A percentile compares a stretch with the other conserved stretches of the same genome.
Evolutionary conservation across 2,113 vertebrate species (phyloP).

Genomic region (Petroica traversi): DNA sequence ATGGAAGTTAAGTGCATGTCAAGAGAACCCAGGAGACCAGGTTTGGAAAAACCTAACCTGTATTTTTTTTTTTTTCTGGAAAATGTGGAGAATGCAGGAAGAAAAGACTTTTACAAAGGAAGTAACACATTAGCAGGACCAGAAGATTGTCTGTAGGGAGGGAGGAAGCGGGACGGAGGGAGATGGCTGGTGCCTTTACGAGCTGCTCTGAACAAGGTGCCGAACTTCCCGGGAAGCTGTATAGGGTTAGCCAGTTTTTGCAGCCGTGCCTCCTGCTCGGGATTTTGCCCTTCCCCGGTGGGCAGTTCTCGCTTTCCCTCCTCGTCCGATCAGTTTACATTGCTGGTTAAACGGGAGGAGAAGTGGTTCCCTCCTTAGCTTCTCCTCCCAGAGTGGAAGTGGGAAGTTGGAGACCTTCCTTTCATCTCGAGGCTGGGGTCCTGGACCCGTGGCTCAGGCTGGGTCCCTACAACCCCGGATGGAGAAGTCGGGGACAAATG

Average conservation of each 20-base stretch:
- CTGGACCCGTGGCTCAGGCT: background rate
- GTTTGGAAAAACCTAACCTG: background rate
- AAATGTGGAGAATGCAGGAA: background rate
- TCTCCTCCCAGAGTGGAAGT: background rate
- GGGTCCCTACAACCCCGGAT: background rate
- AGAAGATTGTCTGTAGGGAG: background rate
- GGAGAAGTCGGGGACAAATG: background rate
- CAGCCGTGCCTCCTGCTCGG: fast-evolving
- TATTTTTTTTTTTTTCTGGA: background rate
- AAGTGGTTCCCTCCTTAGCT: background rate
- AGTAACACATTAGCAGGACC: slow-evolving; percentile 37
- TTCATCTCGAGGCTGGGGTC: background rate
- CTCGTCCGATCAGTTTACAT: background rate
- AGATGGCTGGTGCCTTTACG: background rate
- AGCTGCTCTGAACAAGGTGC: background rate
- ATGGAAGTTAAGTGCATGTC: background rate
- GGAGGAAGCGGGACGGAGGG: background rate
- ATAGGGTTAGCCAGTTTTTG: background rate
- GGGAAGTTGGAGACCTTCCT: background rate
- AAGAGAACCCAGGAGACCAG: background rate
- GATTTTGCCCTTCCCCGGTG: background rate
- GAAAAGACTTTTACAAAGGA: slow-evolving; percentile 19
- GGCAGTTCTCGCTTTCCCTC: background rate
- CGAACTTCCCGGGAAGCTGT: background rate
- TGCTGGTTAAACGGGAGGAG: background rate